These are phyloP conservation scores for Typhlichthys eigenmanni DNA, from an alignment of 2,797 vertebrate genomes.

Conservation along the genomic window DNA sequence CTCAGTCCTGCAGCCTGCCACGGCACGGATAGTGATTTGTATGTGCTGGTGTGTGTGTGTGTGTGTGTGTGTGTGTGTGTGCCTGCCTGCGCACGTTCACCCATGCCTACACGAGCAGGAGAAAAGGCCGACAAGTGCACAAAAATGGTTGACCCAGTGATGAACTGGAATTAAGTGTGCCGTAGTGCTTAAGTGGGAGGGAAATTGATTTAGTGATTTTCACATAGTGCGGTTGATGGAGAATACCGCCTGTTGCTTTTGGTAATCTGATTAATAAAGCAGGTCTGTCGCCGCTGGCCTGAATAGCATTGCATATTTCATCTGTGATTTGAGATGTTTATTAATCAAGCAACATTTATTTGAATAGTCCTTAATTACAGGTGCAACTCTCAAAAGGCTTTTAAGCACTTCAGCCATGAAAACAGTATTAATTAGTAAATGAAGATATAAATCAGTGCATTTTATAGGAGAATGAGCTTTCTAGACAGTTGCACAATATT, in stretches of 20 bases:
- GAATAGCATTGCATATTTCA: not conserved
- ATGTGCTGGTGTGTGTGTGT: conserved; percentile 1
- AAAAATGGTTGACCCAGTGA: conserved; percentile 5
- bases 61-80: conserved; percentile 1
- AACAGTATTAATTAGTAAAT: too few species aligned
- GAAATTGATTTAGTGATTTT: not conserved
- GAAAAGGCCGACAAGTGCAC: conserved; percentile 1
- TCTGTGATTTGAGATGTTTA: not conserved
- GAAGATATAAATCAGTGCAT: too few species aligned
- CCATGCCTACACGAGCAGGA: not conserved
- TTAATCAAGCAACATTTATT: not conserved
- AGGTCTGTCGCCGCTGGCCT: not conserved
- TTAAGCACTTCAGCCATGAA: too few species aligned
- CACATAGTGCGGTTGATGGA: not conserved
- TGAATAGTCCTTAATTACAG: not conserved
- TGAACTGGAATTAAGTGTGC: conserved; percentile 23
- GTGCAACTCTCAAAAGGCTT: too few species aligned
- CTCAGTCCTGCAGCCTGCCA: conserved; percentile 41
- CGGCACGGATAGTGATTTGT: conserved; percentile 18
- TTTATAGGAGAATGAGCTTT: too few species aligned
- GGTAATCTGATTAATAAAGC: not conserved
- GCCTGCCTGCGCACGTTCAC: not conserved
- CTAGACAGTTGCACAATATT: too few species aligned
- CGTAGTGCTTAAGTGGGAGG: not conserved
- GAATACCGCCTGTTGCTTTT: conserved; percentile 6